Percentiles rank a stretch among this genome's conserved stretches.
Evolutionary conservation across 92 coral and sea anemone genomes (phyloP).

Genomic region (Epizoanthus illoricatus): DNA sequence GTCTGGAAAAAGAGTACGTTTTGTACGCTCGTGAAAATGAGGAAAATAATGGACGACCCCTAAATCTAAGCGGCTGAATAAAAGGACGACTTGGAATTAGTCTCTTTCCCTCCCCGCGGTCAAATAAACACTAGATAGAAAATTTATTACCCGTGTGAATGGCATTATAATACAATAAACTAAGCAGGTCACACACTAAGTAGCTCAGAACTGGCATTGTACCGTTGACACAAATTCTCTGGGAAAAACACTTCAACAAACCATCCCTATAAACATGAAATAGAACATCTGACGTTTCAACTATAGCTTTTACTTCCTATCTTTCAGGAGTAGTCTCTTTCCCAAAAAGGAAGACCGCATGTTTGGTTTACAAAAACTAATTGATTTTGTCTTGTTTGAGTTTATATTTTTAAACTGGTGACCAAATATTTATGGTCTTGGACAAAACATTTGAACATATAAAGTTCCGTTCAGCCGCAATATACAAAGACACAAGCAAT

Average conservation of each 20-base stretch:
- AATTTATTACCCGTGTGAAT: neutral
- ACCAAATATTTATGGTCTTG: neutral
- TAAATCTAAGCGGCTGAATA: too few species aligned
- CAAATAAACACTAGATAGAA: neutral
- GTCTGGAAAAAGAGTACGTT: too few species aligned
- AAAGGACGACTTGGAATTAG: too few species aligned
- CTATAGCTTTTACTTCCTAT: neutral
- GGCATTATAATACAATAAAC: neutral
- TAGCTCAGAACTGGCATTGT: neutral
- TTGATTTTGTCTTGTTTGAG: neutral
- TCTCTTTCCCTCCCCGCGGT: neutral
- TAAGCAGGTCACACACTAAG: neutral
- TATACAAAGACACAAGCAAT: neutral
- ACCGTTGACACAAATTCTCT: neutral
- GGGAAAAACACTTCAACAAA: neutral
- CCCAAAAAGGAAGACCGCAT: neutral
- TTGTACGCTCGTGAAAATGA: too few species aligned
- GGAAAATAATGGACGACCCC: too few species aligned
- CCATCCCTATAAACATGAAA: neutral
- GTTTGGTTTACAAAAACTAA: neutral
- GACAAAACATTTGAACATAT: neutral
- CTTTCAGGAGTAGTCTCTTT: neutral
- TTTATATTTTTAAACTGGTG: neutral
- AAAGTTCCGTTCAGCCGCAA: neutral
- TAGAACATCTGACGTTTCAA: neutral